Base-by-base conservation (phyloP, 2,888 invertebrate species). In the Lepidochrysops patricia region DNA sequence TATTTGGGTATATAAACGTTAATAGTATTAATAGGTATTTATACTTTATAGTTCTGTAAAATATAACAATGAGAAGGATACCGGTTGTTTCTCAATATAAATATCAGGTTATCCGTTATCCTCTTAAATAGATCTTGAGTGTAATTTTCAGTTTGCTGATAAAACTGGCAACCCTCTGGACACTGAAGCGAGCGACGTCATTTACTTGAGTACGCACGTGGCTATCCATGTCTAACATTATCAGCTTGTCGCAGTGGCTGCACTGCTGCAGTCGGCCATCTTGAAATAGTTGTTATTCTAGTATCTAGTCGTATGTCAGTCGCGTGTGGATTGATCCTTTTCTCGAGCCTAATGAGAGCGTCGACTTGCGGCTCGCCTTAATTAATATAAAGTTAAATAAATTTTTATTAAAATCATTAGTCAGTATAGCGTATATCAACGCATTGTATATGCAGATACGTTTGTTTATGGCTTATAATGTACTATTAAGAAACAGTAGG, bases 281-380 rank as follows among this genome's bases (percentile, higher is more conserved):
- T 80, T 82, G 77, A 80, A 84, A 83, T 80, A 83, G 77, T 78
- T 67, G 77, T 73, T 69, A 66, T 67, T 72, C 77, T 73, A 74
- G 76, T 75, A 63, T 67, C 67, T 66, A 67, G 67, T 67, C 61
- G 67, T 65, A 61, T 25, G 49, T 52, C 62, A 64, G 64, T 67
- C 60, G 62, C 61, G 61, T 61, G 19, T 59, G 48, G 49, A 57
- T 35, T 7, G 35, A 32, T 57, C 13, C 35, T 58, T 63, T 63
- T 63, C 48, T 60, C 35, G 15, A 57, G 19, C 19, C 27, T 58
- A 58, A 58, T 58, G 58, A 58, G 35, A 52, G 34, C 26, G 35
- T 35, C 32, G 13, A 29, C 43, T 43, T 9, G 23, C 25, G 6
- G 15, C 34, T 19, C 27, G 35, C 35, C 35, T 52, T 37, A 52